A percentile compares a stretch with the other conserved stretches of the same genome.
phyloP scores from a whole-genome alignment of 2,113 vertebrate genomes.

The Talpa occidentalis region DNA sequence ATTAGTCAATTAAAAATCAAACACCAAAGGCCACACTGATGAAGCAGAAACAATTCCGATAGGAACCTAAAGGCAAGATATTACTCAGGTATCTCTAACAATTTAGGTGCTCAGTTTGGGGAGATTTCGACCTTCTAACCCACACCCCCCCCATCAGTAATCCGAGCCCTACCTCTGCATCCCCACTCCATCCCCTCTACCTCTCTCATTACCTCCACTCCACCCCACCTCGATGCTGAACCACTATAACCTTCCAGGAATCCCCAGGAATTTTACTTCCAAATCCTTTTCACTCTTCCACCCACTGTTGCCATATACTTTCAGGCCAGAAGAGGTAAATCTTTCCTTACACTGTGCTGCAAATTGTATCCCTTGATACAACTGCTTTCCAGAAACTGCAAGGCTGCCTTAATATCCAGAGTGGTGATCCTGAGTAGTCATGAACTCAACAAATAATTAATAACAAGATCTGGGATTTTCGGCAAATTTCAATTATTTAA shows the following conservation, averaged over 20 bases:
- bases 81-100: background rate
- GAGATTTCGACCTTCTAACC: background rate
- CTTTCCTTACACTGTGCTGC: background rate
- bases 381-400: background rate
- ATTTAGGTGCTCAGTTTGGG: background rate
- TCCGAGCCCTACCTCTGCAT: background rate
- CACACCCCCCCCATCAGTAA: background rate
- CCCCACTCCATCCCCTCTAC: background rate
- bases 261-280: background rate
- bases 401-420: background rate
- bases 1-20: background rate
- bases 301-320: background rate
- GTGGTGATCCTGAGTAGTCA: background rate
- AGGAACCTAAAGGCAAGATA: background rate
- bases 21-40: background rate
- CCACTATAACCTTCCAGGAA: background rate
- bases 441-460: background rate
- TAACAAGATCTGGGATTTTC: background rate
- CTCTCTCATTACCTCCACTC: background rate
- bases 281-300: background rate
- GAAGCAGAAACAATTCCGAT: slow-evolving; percentile 41
- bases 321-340: background rate
- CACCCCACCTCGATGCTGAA: background rate
- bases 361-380: background rate
- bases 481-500: background rate